Evolutionary conservation across 1,140 invertebrate genomes (phyloP), one percentile per base, ranked within the genome.

Genomic region (Diabrotica undecimpunctata): DNA sequence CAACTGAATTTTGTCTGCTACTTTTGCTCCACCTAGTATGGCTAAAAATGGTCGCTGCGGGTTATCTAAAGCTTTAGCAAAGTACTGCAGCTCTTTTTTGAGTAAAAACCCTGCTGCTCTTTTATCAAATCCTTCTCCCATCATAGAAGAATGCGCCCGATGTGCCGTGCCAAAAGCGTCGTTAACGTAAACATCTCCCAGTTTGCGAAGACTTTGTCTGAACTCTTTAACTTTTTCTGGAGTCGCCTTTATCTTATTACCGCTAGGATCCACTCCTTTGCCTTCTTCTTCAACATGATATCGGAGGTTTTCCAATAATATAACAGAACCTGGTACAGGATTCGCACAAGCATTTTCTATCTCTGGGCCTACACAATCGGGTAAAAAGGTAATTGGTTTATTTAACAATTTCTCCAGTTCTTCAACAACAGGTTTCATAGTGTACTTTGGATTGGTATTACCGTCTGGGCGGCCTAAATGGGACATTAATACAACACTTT

Each of bases 81-180:
- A 99, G 78, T 99, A 99, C 64, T 91, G 85, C 4, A 99, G 83
- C 81, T 99, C 98, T 78, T 98, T 99, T 81, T 98, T 99, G 65
- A 99, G 82, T 46, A 99, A 83, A 79, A 99, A 96, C 60, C 98
- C 98, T 71, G 95, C 90, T 10, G 96, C 97, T 77, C 94, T 87
- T 73, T 92, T 83, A 1, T 91, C 88, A 75, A 94, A 94, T 7
- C 76, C 70, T 80, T 95, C 91, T 41, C 92, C 92, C 84, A 95
- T 85, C 91, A 94, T 95, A 1, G 91, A 93, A 73, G 91, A 96
- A 79, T 99, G 98, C 41, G 97, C 96, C 77, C 98, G 86, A 82
- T 99, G 98, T 5, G 97, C 97, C 25, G 98, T 99, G 13, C 98
- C 98, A 82, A 99, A 99, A 13, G 98, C 98, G 87, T 99, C 98